Evolutionary conservation across 2,797 vertebrate species (phyloP).

Genomic region (Cryptoprocta ferox): DNA sequence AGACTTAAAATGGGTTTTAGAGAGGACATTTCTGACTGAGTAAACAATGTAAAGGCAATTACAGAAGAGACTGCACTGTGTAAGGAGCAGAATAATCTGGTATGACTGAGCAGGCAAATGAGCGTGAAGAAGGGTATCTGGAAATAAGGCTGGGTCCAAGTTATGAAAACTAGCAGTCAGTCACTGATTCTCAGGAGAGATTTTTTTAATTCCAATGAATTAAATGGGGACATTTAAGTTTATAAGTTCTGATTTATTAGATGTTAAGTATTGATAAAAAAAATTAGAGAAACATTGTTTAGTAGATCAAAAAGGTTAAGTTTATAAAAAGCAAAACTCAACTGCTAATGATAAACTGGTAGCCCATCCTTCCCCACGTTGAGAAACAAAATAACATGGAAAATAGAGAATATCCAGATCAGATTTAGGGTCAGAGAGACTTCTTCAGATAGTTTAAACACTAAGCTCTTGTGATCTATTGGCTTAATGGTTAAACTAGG

Average conservation of each 20-base stretch:
- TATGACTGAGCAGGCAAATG: not conserved
- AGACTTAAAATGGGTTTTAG: constrained; percentile 54
- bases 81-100: constrained; percentile 21
- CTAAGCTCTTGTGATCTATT: not conserved
- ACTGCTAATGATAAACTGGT: not conserved
- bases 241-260: constrained; percentile 55
- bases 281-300: constrained; percentile 1
- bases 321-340: constrained; percentile 19
- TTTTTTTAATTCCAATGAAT: not conserved
- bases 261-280: constrained; percentile 35
- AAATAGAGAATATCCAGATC: not conserved
- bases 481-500: not conserved
- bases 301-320: constrained; percentile 14
- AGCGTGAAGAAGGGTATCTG: not conserved
- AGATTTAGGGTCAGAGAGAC: constrained; percentile 16
- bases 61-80: not conserved
- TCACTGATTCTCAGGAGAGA: not conserved
- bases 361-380: not conserved
- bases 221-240: constrained; percentile 40
- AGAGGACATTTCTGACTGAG: not conserved
- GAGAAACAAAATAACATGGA: constrained; percentile 32
- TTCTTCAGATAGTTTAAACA: constrained; percentile 34
- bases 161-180: not conserved
- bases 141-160: not conserved
- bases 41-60: not conserved